A percentile compares a stretch with the other conserved stretches of the same genome.
Conservation (phyloP, 2,888 invertebrate species). For the Exephanes ischioxanthus region DNA sequence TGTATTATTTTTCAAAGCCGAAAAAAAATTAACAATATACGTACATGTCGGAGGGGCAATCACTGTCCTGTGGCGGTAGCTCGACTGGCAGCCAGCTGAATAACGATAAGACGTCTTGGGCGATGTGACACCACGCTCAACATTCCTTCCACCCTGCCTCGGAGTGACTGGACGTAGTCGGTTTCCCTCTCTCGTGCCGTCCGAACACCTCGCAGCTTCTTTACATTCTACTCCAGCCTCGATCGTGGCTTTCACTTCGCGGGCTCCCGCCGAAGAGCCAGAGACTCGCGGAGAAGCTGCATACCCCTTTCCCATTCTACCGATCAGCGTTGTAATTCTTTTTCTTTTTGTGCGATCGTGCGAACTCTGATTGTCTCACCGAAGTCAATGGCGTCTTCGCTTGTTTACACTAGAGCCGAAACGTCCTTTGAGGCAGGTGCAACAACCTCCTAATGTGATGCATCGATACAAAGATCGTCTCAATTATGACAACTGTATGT, state of each 20-base stretch:
- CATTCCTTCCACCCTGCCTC: constrained; percentile 82
- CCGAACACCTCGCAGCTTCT: constrained; percentile 75
- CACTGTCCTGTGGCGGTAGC: constrained; percentile 46
- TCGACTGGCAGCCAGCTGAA: constrained; percentile 63
- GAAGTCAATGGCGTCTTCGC: neutral
- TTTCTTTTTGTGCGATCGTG: neutral
- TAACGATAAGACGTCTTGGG: constrained; percentile 67
- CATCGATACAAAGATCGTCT: neutral
- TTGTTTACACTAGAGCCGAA: neutral
- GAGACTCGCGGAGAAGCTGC: constrained; percentile 36
- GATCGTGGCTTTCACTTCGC: constrained; percentile 81
- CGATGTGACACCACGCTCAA: constrained; percentile 73
- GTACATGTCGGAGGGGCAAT: constrained; percentile 56
- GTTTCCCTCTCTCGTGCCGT: constrained; percentile 67
- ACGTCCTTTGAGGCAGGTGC: neutral
- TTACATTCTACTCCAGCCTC: constrained; percentile 80
- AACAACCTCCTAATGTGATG: neutral
- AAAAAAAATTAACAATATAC: constrained; percentile 51
- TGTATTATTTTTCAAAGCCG: neutral
- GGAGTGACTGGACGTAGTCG: constrained; percentile 81
- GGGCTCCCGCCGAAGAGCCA: constrained; percentile 59
- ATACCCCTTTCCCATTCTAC: constrained; percentile 37
- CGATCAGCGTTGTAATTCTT: neutral
- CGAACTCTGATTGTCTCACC: neutral
- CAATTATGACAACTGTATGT: neutral